A percentile compares a stretch with the other conserved stretches of the same genome.
phyloP scores from a whole-genome alignment of 2,113 vertebrate species.

The Haemorhous mexicanus region DNA sequence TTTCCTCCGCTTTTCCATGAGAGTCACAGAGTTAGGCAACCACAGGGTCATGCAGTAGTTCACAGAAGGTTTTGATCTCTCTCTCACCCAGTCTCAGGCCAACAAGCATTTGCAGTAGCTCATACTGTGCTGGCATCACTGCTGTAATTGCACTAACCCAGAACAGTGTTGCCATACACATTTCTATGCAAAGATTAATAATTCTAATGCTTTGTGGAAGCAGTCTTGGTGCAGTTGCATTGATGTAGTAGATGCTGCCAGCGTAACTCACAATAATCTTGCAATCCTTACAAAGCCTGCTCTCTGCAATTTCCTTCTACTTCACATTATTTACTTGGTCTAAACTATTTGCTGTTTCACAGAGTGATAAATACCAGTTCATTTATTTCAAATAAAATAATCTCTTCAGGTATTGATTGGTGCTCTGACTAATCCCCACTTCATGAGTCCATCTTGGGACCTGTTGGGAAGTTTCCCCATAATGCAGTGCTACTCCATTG shows the following conservation, averaged over 20 bases:
- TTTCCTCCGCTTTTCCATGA: background rate
- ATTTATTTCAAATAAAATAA: constrained; percentile 56
- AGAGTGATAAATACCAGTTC: constrained; percentile 42
- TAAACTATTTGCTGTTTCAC: constrained; percentile 41
- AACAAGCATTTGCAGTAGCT: constrained; percentile 1
- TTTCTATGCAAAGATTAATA: constrained; percentile 31
- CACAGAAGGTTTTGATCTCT: background rate
- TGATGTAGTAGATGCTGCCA: constrained; percentile 48
- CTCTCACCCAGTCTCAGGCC: background rate
- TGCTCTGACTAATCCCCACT: constrained; percentile 1
- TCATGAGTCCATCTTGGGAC: background rate
- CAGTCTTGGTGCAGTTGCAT: background rate
- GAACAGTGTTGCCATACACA: constrained; percentile 23
- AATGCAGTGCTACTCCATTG: background rate
- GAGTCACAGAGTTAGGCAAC: background rate
- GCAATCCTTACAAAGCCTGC: constrained; percentile 49
- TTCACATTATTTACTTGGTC: constrained; percentile 51
- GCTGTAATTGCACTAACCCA: constrained; percentile 27
- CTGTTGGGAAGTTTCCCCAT: background rate
- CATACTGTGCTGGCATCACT: background rate
- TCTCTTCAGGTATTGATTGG: constrained; percentile 33
- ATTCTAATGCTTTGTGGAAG: background rate
- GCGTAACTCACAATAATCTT: constrained; percentile 38
- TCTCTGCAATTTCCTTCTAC: constrained; percentile 35
- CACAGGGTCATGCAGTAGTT: background rate